Evolutionary conservation across 2,888 invertebrate genomes (phyloP).

Genomic region (Melinaea marsaeus): DNA sequence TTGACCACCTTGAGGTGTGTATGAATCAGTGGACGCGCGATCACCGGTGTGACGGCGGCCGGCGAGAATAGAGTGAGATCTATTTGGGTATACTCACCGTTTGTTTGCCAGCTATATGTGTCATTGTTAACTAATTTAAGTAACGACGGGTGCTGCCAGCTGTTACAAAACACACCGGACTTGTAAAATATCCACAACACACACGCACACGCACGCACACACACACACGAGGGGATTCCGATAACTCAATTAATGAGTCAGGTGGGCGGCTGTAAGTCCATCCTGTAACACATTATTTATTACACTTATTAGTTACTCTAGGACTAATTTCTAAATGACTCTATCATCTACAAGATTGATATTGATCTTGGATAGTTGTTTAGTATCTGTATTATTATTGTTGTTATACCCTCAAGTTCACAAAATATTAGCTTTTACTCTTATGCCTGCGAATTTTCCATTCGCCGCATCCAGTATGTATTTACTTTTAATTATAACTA

Average conservation of each 20-base stretch:
- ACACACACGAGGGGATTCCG: conserved; percentile 45
- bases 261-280: not conserved
- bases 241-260: conserved; percentile 44
- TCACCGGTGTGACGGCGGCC: conserved; percentile 69
- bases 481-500: conserved; percentile 26
- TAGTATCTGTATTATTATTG: conserved; percentile 41
- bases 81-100: conserved; percentile 73
- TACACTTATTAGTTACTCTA: not conserved
- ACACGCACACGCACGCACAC: conserved; percentile 10
- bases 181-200: conserved; percentile 35
- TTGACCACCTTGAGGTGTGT: conserved; percentile 69
- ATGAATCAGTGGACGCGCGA: conserved; percentile 71
- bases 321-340: too few relatives aligned
- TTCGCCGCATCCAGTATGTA: conserved; percentile 13
- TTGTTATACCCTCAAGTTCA: too few relatives aligned
- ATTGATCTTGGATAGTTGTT: too few relatives aligned
- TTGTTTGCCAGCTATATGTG: conserved; percentile 78
- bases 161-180: conserved; percentile 60
- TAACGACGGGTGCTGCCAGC: conserved; percentile 68
- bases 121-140: conserved; percentile 79
- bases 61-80: conserved; percentile 72
- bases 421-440: conserved; percentile 24
- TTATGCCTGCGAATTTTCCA: conserved; percentile 28
- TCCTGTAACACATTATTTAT: not conserved
- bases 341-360: too few relatives aligned